phyloP scores from a whole-genome alignment of 92 coral and sea anemone genomes.

The Zoanthus sociatus region DNA sequence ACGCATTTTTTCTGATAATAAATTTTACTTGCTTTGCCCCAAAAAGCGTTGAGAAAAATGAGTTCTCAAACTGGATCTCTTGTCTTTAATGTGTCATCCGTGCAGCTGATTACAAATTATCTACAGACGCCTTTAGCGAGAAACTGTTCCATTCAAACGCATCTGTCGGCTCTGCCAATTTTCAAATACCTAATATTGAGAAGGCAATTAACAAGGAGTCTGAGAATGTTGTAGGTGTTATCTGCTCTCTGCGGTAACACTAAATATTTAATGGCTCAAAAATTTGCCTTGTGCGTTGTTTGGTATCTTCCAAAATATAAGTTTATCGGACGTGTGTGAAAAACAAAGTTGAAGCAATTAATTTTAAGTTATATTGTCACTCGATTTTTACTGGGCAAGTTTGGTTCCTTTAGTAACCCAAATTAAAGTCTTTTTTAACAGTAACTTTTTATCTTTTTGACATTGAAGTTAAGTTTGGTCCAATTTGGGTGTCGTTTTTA shows the following conservation, averaged over 20 bases:
- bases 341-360: conserved; percentile 20
- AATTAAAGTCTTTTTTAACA: background rate
- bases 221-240: background rate
- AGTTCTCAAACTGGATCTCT: background rate
- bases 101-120: background rate
- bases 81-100: background rate
- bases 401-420: background rate
- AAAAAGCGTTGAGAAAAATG: background rate
- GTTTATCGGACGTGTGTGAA: background rate
- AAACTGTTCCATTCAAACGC: background rate
- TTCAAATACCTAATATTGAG: conserved; percentile 2
- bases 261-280: conserved; percentile 35
- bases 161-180: background rate
- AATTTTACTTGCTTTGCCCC: background rate
- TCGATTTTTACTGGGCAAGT: background rate
- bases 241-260: background rate
- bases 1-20: background rate
- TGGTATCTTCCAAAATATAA: background rate
- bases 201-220: conserved; percentile 27
- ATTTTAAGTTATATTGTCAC: background rate
- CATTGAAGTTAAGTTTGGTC: background rate
- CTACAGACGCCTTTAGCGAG: background rate
- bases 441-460: background rate
- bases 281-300: background rate
- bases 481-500: background rate